These are phyloP conservation scores for Sardinella longiceps DNA, from an alignment of 2,797 vertebrate genomes.

Conservation along the genomic window DNA sequence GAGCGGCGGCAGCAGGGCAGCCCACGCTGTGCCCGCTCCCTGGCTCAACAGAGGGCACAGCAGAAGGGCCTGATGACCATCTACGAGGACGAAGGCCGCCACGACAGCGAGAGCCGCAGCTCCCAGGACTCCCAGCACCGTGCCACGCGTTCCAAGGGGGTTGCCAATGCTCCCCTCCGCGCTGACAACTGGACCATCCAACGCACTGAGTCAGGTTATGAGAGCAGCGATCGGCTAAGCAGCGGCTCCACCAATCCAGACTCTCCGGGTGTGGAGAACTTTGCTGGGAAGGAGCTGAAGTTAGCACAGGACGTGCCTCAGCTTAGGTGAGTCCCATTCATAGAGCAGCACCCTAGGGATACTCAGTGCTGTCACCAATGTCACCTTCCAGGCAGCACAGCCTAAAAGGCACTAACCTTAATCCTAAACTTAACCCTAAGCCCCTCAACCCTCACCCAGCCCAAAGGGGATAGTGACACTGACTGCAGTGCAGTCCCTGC, in stretches of 20 bases:
- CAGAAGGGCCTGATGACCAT: conserved; percentile 93
- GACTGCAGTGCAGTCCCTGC: too few relatives aligned
- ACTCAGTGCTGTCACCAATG: too few relatives aligned
- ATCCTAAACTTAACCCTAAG: too few relatives aligned
- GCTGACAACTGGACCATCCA: conserved; percentile 89
- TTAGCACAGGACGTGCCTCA: conserved; percentile 68
- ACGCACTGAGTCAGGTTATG: conserved; percentile 93
- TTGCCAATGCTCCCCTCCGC: conserved; percentile 76
- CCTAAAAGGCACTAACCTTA: too few relatives aligned
- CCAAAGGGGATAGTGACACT: neutral
- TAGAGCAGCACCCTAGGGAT: neutral
- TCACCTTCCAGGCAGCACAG: too few relatives aligned
- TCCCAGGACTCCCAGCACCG: conserved; percentile 84
- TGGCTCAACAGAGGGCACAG: conserved; percentile 66
- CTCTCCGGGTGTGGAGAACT: conserved; percentile 83
- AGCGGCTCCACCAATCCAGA: conserved; percentile 90
- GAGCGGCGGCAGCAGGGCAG: conserved; percentile 83
- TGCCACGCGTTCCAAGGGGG: conserved; percentile 67
- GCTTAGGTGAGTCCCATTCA: conserved; percentile 76
- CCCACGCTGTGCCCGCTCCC: conserved; percentile 72
- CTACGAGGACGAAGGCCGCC: conserved; percentile 92
- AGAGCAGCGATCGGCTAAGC: conserved; percentile 92
- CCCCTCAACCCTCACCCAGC: too few relatives aligned
- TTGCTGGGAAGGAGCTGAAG: conserved; percentile 67
- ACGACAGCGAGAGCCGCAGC: conserved; percentile 85